These are phyloP conservation scores for Diglossa cyanea DNA, from an alignment of 2,797 vertebrate genomes.

Conservation along the genomic window DNA sequence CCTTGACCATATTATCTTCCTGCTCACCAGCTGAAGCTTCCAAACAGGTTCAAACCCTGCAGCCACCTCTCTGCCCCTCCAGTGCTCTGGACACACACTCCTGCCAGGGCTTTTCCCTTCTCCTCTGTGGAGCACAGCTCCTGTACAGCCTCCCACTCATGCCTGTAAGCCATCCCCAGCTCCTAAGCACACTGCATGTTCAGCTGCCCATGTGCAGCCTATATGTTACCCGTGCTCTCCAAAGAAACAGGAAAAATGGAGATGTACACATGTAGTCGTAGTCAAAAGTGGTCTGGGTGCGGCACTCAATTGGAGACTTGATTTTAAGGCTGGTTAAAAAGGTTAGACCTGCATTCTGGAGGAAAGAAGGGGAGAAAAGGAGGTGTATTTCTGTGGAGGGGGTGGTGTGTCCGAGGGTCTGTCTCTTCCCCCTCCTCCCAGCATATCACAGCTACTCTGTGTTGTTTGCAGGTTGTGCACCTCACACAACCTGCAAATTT, in stretches of 20 bases:
- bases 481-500: not conserved
- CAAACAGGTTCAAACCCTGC: not conserved
- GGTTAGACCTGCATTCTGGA: conserved; percentile 57
- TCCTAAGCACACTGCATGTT: not conserved
- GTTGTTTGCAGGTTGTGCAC: not conserved
- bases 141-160: not conserved
- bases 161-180: not conserved
- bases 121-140: not conserved
- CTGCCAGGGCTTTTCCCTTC: not conserved
- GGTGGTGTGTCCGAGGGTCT: rapidly evolving
- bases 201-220: conserved; percentile 15
- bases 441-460: not conserved
- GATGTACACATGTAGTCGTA: conserved; percentile 54
- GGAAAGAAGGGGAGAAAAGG: not conserved
- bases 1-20: not conserved
- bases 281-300: not conserved
- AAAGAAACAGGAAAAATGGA: conserved; percentile 36
- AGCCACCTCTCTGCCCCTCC: not conserved
- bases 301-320: conserved; percentile 64
- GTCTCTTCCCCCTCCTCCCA: not conserved
- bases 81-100: not conserved
- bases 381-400: not conserved
- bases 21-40: not conserved
- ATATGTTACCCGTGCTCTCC: conserved; percentile 41
- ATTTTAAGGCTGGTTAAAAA: conserved; percentile 66